A percentile compares a stretch with the other conserved stretches of the same genome.
These are phyloP conservation scores for Magallana angulata DNA, from an alignment of 1,140 invertebrate species.

Conservation along the genomic window DNA sequence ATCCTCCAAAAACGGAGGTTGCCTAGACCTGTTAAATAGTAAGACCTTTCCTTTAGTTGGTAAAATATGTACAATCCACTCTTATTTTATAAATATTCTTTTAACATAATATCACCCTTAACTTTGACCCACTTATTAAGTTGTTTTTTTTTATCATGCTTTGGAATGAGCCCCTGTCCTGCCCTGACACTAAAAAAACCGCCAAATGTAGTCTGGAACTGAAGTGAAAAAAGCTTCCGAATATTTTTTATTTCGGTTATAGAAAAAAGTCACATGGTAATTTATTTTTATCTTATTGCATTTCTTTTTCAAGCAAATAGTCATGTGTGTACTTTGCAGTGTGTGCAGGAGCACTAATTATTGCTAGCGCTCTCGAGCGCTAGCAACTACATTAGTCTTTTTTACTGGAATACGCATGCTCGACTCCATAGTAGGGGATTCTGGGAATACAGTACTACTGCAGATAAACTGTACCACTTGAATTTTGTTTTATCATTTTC, in stretches of 20 bases:
- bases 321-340: conserved; percentile 3
- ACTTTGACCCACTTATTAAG: neutral
- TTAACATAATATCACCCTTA: neutral
- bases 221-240: neutral
- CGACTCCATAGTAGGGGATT: no score
- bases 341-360: neutral
- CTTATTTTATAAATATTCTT: neutral
- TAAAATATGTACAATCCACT: neutral
- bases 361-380: no score
- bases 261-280: neutral
- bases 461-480: no score
- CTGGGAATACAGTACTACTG: no score
- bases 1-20: no score
- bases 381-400: no score
- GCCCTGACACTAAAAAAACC: neutral
- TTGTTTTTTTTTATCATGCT: neutral
- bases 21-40: no score
- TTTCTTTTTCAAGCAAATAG: neutral
- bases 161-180: neutral
- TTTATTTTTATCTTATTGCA: neutral
- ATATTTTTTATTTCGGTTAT: neutral
- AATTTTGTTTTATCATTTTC: no score
- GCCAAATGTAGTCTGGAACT: neutral
- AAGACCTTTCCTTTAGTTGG: no score
- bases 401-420: no score